These are phyloP conservation scores for Oncorhynchus kisutch DNA, from an alignment of 2,113 vertebrate genomes.

Conservation along the genomic window DNA sequence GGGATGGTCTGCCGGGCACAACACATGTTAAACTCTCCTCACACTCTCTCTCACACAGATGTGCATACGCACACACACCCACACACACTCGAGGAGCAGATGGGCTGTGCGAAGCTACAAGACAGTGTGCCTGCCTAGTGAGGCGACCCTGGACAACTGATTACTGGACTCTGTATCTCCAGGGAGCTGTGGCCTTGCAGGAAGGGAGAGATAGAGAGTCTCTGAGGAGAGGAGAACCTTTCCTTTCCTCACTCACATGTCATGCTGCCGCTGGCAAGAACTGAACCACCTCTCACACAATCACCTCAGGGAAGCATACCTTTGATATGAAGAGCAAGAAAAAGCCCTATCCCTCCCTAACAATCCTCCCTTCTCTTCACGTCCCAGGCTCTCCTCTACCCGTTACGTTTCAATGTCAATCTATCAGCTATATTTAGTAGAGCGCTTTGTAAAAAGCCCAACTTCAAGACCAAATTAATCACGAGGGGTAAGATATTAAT, in stretches of 20 bases:
- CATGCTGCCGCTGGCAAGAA: background rate
- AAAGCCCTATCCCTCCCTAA: background rate
- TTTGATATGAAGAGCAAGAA: background rate
- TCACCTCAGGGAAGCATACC: background rate
- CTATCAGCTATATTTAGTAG: background rate
- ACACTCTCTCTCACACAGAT: background rate
- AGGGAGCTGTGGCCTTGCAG: conserved; percentile 21
- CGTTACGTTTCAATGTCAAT: background rate
- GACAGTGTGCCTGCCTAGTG: background rate
- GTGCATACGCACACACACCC: background rate
- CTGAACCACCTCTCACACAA: background rate
- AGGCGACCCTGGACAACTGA: background rate
- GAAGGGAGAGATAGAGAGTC: background rate
- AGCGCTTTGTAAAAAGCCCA: background rate
- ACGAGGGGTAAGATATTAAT: conserved; percentile 34
- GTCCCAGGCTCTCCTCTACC: background rate
- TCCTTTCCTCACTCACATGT: background rate
- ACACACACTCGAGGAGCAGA: background rate
- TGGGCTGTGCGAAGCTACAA: background rate
- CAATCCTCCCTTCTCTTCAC: background rate
- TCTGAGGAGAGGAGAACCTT: background rate
- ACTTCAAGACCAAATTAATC: background rate
- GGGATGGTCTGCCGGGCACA: conserved; percentile 89
- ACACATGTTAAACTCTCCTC: conserved; percentile 64
- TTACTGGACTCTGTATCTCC: background rate